phyloP scores from a whole-genome alignment of 92 coral and sea anemone species.

The Palythoa grandis region DNA sequence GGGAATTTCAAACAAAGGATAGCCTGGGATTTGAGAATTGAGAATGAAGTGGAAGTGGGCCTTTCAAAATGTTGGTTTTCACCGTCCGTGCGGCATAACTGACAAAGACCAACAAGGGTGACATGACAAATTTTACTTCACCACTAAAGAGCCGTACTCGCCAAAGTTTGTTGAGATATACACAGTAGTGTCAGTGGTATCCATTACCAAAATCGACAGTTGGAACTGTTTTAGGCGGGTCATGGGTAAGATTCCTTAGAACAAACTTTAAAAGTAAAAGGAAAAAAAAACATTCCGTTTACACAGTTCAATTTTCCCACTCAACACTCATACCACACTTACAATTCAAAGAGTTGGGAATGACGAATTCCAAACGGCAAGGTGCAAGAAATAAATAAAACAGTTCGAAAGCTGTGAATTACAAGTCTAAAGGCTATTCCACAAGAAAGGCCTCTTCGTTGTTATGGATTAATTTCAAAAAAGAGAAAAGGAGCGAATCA shows the following conservation, averaged over 20 bases:
- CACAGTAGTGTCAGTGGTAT: not conserved
- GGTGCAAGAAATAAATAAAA: constrained; percentile 8
- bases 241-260: too few relatives aligned
- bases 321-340: constrained; percentile 33
- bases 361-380: constrained; percentile 8
- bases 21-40: too few relatives aligned
- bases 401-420: too few relatives aligned
- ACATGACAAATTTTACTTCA: not conserved
- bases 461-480: not conserved
- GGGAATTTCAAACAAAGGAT: too few relatives aligned
- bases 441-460: too few relatives aligned
- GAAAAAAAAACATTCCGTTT: not conserved
- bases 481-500: not conserved
- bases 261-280: not conserved
- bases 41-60: too few relatives aligned
- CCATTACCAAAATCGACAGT: not conserved
- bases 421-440: too few relatives aligned
- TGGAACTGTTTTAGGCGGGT: not conserved
- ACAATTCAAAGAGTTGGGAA: not conserved
- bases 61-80: too few relatives aligned
- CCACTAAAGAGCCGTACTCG: not conserved
- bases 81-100: not conserved
- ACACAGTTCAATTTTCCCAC: not conserved
- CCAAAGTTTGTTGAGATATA: too few relatives aligned
- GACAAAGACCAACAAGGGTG: too few relatives aligned